Evolutionary conservation across 2,888 invertebrate species (phyloP).

Genomic region (Ectemnius lituratus): DNA sequence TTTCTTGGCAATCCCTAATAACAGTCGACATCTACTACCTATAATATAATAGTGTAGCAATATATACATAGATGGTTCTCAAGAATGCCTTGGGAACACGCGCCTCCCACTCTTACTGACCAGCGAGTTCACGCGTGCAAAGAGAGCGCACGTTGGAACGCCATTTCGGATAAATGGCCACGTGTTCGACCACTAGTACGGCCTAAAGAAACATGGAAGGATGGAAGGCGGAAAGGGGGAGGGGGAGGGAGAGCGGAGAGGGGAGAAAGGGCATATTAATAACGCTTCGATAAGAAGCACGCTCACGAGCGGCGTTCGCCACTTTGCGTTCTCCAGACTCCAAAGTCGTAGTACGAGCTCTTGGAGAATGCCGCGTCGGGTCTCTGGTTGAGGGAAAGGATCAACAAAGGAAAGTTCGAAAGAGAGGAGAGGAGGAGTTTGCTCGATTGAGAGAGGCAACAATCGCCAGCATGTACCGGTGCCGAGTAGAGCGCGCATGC

Average conservation of each 20-base stretch:
- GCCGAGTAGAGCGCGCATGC: slow-evolving; percentile 23
- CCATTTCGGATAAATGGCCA: slow-evolving; percentile 21
- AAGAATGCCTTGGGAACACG: too few relatives aligned
- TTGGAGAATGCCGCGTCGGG: not conserved
- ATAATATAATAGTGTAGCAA: too few relatives aligned
- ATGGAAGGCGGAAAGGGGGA: not conserved
- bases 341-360: slow-evolving; percentile 11
- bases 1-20: too few relatives aligned
- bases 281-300: slow-evolving; percentile 45
- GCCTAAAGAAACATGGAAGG: too few relatives aligned
- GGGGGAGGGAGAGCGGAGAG: slow-evolving; percentile 8
- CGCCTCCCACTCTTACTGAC: too few relatives aligned
- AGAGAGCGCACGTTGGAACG: not conserved
- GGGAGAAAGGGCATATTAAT: slow-evolving; percentile 44
- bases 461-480: slow-evolving; percentile 36
- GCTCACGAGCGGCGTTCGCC: slow-evolving; percentile 40
- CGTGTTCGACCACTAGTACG: slow-evolving; percentile 15
- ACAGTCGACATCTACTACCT: too few relatives aligned
- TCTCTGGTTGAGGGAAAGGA: not conserved
- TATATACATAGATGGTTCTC: too few relatives aligned
- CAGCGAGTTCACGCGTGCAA: not conserved
- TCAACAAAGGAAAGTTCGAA: slow-evolving; percentile 8
- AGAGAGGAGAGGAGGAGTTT: slow-evolving; percentile 9
- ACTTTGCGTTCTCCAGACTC: slow-evolving; percentile 37
- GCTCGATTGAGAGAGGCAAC: slow-evolving; percentile 19